Base-by-base conservation (phyloP, 2,797 vertebrate species). In the Chaetodon trifasciatus region DNA sequence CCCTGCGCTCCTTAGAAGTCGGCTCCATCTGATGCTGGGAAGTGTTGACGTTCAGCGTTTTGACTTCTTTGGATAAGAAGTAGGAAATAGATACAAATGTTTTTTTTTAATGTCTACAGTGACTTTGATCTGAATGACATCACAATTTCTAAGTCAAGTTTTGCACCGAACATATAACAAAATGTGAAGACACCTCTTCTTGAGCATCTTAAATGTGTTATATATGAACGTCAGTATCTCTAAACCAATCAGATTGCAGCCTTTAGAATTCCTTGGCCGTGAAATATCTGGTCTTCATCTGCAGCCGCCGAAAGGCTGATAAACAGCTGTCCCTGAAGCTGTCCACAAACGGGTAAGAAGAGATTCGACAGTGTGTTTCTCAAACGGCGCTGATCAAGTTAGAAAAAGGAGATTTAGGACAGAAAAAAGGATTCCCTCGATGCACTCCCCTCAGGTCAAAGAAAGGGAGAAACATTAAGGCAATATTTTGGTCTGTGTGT, bases 21-120 rank as follows among this genome's bases (percentile, higher is more conserved):
- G n/a, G 71, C 49, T 72, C 60, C 19, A n/a, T 81, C 58, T 79
- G 73, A 79, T 65, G 58, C 12, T 19, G 50, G 2, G n/a, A 72
- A 80, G 67, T 23, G 39, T 65, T 65, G 65, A 78, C 69, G 42
- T 32, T 61, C 69, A 75, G 55, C 67, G 24, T 35, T 49, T 69
- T 68, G 70, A 73, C 69, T 63, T 53, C 35, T 58, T 10, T 32
- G 42, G 28, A 70, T 44, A 82, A 76, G 55, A 72, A 60, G 64
- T 24, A 35, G 35, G 35, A 66, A 40, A 16, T 2, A 76, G 56
- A 81, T 75, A 72, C 71, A 46, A 50, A 74, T 44, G 8, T 23
- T 16, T 35, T 24, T 60, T 49, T 13, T 19, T 78, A 21, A 75
- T 35, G 44, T 37, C 3, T 44, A 3, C 42, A 32, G 28, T 32